phyloP scores from a whole-genome alignment of 2,113 vertebrate genomes.

The Balaenoptera acutorostrata region DNA sequence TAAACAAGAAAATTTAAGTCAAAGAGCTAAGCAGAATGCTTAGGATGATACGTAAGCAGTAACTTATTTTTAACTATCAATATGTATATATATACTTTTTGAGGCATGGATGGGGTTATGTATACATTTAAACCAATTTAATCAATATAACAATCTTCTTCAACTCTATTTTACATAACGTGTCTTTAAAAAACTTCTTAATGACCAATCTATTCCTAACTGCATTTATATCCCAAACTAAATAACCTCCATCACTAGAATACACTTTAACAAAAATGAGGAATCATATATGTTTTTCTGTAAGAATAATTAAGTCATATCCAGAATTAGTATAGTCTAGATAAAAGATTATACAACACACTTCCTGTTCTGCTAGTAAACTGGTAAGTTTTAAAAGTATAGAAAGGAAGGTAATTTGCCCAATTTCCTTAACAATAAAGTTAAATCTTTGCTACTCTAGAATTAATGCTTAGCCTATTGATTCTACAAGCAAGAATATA shows the following conservation, averaged over 20 bases:
- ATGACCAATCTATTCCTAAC: neutral
- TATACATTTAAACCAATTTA: neutral
- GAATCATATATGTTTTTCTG: neutral
- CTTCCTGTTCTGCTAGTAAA: neutral
- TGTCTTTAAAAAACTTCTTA: neutral
- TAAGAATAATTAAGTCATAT: neutral
- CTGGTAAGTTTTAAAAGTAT: neutral
- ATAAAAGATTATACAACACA: neutral
- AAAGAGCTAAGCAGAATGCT: neutral
- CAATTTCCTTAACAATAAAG: neutral
- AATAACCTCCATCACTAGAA: neutral
- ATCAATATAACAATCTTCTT: neutral
- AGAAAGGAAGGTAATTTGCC: neutral
- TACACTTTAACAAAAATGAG: constrained; percentile 17
- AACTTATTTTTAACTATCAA: neutral
- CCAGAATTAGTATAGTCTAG: neutral
- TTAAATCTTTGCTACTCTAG: neutral
- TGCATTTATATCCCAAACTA: constrained; percentile 7
- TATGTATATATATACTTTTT: neutral
- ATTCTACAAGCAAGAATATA: neutral
- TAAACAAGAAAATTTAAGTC: constrained; percentile 7
- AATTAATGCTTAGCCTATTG: neutral
- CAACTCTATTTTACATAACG: neutral
- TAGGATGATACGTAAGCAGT: neutral
- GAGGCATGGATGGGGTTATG: too few species aligned